Percentiles rank a stretch among this genome's conserved stretches.
phyloP scores from a whole-genome alignment of 2,888 invertebrate species.

The Philhelius pedissequus region DNA sequence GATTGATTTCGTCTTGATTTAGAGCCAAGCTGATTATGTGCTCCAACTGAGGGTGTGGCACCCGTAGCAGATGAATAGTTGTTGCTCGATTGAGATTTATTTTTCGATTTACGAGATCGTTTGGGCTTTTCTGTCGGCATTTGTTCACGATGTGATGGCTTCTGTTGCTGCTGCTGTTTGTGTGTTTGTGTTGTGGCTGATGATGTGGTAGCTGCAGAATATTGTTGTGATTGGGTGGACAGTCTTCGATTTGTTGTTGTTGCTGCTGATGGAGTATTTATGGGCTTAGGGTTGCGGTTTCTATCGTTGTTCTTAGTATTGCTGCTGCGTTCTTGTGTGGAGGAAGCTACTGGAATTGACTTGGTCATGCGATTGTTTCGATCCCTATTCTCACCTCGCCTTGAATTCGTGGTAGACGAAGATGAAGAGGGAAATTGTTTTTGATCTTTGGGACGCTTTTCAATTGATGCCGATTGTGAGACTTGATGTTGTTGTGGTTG shows the following conservation, averaged over 20 bases:
- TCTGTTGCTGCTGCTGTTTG: conserved; percentile 35
- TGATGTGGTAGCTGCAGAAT: conserved; percentile 38
- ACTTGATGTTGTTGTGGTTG: conserved; percentile 64
- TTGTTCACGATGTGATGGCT: conserved; percentile 40
- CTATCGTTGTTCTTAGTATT: conserved; percentile 36
- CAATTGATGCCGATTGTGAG: not conserved
- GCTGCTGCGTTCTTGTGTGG: conserved; percentile 27
- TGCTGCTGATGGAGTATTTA: not conserved
- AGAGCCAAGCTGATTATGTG: not conserved
- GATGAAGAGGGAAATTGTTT: conserved; percentile 18
- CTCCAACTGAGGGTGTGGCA: not conserved
- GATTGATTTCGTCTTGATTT: conserved; percentile 65
- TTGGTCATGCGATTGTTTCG: conserved; percentile 40
- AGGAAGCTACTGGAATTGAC: conserved; percentile 35
- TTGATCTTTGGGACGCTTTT: conserved; percentile 36
- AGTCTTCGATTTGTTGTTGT: conserved; percentile 22
- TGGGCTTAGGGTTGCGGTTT: conserved; percentile 31
- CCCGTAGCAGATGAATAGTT: not conserved
- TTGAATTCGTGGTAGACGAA: not conserved
- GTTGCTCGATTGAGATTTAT: conserved; percentile 39
- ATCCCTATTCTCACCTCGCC: conserved; percentile 30
- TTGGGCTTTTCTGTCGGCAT: conserved; percentile 39
- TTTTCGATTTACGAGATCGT: conserved; percentile 57
- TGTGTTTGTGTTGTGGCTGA: conserved; percentile 4
- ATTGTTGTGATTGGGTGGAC: conserved; percentile 39